Percentiles rank a stretch among this genome's conserved stretches.
phyloP scores from a whole-genome alignment of 2,888 invertebrate genomes.

The Tiphia femorata region DNA sequence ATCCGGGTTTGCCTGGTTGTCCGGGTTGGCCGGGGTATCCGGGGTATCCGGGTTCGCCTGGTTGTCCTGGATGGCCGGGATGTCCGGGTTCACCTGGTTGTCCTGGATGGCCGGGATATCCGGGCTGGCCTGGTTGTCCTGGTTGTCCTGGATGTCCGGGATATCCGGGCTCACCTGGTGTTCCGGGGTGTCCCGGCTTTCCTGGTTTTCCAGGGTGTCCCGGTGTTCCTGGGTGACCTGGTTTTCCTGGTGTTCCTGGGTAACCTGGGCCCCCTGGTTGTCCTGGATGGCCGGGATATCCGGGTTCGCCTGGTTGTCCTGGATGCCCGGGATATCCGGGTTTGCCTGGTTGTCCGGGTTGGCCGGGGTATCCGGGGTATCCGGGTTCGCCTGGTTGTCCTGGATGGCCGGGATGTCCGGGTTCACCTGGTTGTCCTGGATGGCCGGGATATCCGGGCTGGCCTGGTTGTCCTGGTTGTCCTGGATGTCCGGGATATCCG shows the following conservation, averaged over 20 bases:
- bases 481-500: constrained; percentile 44
- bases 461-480: constrained; percentile 33
- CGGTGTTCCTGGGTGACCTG: constrained; percentile 29
- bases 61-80: constrained; percentile 36
- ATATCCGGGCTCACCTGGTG: constrained; percentile 14
- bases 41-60: background rate
- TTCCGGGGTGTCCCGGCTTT: constrained; percentile 54
- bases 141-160: constrained; percentile 13
- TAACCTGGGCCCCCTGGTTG: constrained; percentile 58
- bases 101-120: constrained; percentile 36
- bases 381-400: constrained; percentile 47
- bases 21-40: constrained; percentile 21
- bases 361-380: constrained; percentile 22
- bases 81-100: constrained; percentile 58
- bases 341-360: constrained; percentile 30
- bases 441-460: constrained; percentile 38
- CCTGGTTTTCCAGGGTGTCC: constrained; percentile 55
- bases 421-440: constrained; percentile 10
- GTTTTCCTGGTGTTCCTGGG: constrained; percentile 29
- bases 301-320: constrained; percentile 9
- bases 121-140: constrained; percentile 19
- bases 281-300: constrained; percentile 24
- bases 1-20: constrained; percentile 34
- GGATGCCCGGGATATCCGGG: constrained; percentile 7
- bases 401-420: constrained; percentile 28